phyloP scores from a whole-genome alignment of 1,140 invertebrate genomes.

The Vanessa atalanta region DNA sequence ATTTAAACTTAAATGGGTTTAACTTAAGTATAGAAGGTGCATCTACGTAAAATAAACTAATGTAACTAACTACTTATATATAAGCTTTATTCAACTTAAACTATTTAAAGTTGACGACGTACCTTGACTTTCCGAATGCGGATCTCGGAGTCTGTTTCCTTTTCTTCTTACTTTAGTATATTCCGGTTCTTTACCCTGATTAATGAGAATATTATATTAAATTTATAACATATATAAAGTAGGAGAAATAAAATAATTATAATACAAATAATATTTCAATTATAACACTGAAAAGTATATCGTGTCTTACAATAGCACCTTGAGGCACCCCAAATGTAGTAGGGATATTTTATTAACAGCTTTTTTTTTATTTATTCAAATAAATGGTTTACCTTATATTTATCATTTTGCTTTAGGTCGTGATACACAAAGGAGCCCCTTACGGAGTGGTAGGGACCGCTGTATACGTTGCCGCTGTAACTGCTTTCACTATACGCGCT shows the following conservation, averaged over 20 bases:
- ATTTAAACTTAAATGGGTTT: constrained; percentile 75
- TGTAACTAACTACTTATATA: constrained; percentile 74
- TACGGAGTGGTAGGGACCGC: constrained; percentile 91
- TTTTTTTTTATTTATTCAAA: constrained; percentile 8
- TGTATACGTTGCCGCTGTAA: constrained; percentile 93
- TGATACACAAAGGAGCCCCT: constrained; percentile 95
- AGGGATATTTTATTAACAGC: neutral
- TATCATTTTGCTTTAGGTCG: constrained; percentile 86
- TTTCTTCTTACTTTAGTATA: constrained; percentile 91
- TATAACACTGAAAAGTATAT: constrained; percentile 9
- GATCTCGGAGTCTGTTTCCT: constrained; percentile 87
- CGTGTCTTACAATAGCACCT: constrained; percentile 10
- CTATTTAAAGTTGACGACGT: constrained; percentile 40
- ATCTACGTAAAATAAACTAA: constrained; percentile 76
- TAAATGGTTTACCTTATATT: constrained; percentile 77
- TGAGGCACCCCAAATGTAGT: constrained; percentile 1
- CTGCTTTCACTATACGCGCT: constrained; percentile 92
- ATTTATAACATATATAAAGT: neutral
- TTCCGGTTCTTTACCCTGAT: constrained; percentile 88
- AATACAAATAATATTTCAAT: neutral
- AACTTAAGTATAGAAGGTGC: constrained; percentile 74
- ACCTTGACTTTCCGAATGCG: constrained; percentile 91
- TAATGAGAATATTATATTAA: constrained; percentile 72
- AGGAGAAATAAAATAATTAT: neutral
- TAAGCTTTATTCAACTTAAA: constrained; percentile 55